A percentile compares a stretch with the other conserved stretches of the same genome.
Conservation (phyloP, 2,797 vertebrate genomes). For the Pseudomugil gertrudae region DNA sequence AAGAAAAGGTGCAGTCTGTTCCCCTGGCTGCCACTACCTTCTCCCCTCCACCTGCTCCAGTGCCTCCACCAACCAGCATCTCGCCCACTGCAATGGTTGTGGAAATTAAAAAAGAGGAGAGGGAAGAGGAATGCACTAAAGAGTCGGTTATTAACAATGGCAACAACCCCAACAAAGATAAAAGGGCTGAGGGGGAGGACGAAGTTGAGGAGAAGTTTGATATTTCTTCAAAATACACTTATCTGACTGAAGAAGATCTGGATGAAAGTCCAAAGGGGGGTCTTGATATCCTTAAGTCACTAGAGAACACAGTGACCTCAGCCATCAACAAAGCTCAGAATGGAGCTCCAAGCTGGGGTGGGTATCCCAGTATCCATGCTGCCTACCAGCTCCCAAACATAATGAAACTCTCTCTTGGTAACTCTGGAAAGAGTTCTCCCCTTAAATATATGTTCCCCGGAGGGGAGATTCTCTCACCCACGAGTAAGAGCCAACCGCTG, state of each 20-base stretch:
- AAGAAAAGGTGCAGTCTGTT: conserved; percentile 97
- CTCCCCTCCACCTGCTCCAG: conserved; percentile 91
- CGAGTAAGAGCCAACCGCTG: conserved; percentile 87
- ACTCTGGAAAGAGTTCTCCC: conserved; percentile 88
- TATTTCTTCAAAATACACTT: conserved; percentile 95
- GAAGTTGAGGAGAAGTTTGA: conserved; percentile 94
- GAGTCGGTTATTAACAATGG: conserved; percentile 77
- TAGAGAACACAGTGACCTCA: conserved; percentile 97
- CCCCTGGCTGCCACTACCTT: conserved; percentile 96
- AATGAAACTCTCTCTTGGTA: conserved; percentile 95
- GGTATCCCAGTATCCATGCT: conserved; percentile 98
- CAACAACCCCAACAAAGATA: conserved; percentile 83
- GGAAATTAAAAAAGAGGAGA: conserved; percentile 97
- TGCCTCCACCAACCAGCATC: conserved; percentile 87
- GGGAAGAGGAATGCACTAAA: conserved; percentile 86
- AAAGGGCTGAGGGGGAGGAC: conserved; percentile 83
- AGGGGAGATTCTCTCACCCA: conserved; percentile 88
- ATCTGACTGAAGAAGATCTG: conserved; percentile 96
- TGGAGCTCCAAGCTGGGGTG: conserved; percentile 97
- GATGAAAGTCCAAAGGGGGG: conserved; percentile 97
- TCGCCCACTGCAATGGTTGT: conserved; percentile 85
- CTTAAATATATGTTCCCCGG: conserved; percentile 92
- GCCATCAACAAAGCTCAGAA: conserved; percentile 99
- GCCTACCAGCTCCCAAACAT: conserved; percentile 99
- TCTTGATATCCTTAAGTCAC: conserved; percentile 95